These are phyloP conservation scores for Harpalus rufipes DNA, from an alignment of 2,888 invertebrate species.

Conservation along the genomic window DNA sequence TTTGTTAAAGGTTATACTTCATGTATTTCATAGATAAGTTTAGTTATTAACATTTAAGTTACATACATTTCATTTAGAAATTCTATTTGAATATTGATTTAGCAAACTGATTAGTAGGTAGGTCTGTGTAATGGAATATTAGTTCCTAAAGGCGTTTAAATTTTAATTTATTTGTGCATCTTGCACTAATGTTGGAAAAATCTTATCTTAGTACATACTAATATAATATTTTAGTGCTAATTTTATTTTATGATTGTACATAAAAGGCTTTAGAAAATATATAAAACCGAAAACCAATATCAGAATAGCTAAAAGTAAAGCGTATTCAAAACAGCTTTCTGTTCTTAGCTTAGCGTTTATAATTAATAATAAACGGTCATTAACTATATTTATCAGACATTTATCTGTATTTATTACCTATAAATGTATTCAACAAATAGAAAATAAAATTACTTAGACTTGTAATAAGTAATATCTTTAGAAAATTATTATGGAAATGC, in stretches of 20 bases:
- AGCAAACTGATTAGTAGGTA: neutral
- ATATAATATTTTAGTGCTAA: conserved; percentile 19
- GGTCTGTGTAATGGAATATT: too few species aligned
- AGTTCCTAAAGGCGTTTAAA: conserved; percentile 24
- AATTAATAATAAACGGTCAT: conserved; percentile 66
- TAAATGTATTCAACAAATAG: conserved; percentile 66
- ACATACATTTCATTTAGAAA: conserved; percentile 13
- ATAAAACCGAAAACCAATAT: neutral
- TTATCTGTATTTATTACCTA: conserved; percentile 64
- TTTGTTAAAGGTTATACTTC: conserved; percentile 30
- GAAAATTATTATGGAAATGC: conserved; percentile 52
- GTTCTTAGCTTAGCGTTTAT: conserved; percentile 40
- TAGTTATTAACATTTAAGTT: conserved; percentile 51
- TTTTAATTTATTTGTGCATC: conserved; percentile 9
- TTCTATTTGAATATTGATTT: conserved; percentile 14
- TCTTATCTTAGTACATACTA: conserved; percentile 6
- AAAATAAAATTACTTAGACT: conserved; percentile 57
- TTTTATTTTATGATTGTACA: conserved; percentile 20
- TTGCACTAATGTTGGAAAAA: neutral
- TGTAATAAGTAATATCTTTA: conserved; percentile 46
- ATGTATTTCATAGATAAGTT: conserved; percentile 15
- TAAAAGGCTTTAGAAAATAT: conserved; percentile 20
- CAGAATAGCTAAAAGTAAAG: conserved; percentile 23
- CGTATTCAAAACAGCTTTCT: conserved; percentile 44
- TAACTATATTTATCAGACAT: conserved; percentile 64